phyloP scores from a whole-genome alignment of 2,888 invertebrate genomes.

The Apodemia mormo region DNA sequence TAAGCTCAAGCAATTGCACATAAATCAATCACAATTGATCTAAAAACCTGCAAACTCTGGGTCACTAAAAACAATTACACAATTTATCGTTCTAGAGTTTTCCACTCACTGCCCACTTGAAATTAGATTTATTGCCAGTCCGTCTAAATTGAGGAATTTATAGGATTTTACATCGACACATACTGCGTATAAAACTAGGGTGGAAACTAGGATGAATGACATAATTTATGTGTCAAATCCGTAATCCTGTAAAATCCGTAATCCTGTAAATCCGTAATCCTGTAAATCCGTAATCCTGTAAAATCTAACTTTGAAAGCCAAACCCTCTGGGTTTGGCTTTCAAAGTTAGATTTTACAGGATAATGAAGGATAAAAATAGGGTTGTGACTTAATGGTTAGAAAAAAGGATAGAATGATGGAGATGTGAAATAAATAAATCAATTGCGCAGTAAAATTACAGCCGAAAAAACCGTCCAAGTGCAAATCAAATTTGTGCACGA shows the following conservation, averaged over 20 bases:
- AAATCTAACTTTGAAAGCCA: no score
- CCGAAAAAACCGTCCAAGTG: no score
- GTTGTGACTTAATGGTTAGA: background rate
- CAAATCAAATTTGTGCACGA: no score
- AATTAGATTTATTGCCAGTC: background rate
- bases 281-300: no score
- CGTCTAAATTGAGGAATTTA: background rate
- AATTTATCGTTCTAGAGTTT: constrained; percentile 5
- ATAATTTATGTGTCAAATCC: background rate
- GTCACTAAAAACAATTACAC: background rate
- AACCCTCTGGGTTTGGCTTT: background rate
- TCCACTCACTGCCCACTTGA: constrained; percentile 2
- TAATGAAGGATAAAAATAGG: background rate
- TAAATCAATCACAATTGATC: background rate
- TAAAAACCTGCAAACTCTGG: background rate
- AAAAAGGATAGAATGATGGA: no score
- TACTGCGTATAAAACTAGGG: background rate
- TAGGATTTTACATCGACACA: background rate
- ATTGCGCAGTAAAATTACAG: no score
- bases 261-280: no score
- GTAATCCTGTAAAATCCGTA: no score
- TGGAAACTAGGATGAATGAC: background rate
- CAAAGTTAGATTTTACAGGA: background rate
- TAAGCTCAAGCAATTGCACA: background rate
- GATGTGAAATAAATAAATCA: no score